phyloP scores from a whole-genome alignment of 2,888 invertebrate species.

The Nasonovia ribisnigri region DNA sequence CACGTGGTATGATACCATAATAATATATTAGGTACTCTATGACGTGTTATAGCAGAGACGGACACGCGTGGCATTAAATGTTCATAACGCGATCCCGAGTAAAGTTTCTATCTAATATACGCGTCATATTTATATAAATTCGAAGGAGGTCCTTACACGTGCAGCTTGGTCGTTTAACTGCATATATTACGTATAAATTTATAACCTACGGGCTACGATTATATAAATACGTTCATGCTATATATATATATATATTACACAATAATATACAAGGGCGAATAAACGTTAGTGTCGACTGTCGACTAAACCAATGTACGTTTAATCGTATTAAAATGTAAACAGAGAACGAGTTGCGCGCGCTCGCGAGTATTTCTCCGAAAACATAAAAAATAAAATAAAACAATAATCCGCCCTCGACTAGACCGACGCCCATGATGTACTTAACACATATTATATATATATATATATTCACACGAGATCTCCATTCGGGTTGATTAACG shows the following conservation, averaged over 20 bases:
- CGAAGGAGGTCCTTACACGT: neutral
- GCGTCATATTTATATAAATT: neutral
- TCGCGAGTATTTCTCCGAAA: neutral
- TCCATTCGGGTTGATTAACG: slow-evolving; percentile 28
- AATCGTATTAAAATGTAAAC: neutral
- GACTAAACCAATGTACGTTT: neutral
- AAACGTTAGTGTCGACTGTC: neutral
- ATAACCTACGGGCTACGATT: neutral
- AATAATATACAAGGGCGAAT: neutral
- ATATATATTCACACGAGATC: neutral
- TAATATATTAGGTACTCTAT: neutral
- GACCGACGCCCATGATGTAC: neutral
- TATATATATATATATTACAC: neutral
- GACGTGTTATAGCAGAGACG: neutral
- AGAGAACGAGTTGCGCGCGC: too few species aligned
- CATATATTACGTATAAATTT: neutral
- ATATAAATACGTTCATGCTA: neutral
- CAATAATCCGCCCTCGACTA: neutral
- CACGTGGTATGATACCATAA: neutral
- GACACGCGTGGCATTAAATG: neutral
- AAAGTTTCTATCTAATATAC: neutral
- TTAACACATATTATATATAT: neutral
- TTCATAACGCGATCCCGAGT: neutral
- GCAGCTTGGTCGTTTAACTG: neutral
- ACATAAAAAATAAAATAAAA: neutral